Base-by-base conservation (phyloP, 2,797 vertebrate genomes). In the Acridotheres tristis region DNA sequence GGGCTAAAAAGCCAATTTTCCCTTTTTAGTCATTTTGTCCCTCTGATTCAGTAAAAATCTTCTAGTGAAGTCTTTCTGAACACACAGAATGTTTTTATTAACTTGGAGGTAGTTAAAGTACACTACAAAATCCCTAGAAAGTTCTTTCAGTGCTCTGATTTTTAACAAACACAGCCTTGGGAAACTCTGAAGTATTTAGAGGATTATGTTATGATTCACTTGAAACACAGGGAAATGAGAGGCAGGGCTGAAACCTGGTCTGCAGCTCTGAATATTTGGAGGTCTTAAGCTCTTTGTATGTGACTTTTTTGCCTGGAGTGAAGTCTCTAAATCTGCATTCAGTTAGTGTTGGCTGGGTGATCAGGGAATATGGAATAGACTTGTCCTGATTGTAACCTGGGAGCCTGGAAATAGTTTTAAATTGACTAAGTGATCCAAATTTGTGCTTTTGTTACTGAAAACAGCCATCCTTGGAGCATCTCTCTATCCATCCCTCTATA, bases 121-220 rank as follows among this genome's bases (percentile, higher is more conserved):
- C 62, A 54, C 1, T 6, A 73, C 30, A 51, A 66, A 91, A 94
- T 88, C 80, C 83, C 58, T 91, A 51, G 88, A 92, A 94, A 93
- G 75, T 88, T 93, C 65, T 76, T 81, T 15, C n/a, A 47, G 42
- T 57, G 38, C 68, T 85, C 45, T 0, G 9, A 16, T 88, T 91
- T 93, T 90, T 72, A 90, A 83, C 74, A 92, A 82, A 69, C 40
- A 51, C 34, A 74, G 73, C 81, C 79, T 74, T 90, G 65, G 90
- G 93, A 95, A 94, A 77, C 63, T 73, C 48, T 9, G 6, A 73
- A 88, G 92, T 61, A 62, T 62, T 93, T 88, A 80, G 42, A 29
- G 71, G 65, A 90, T 95, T 93, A 87, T 58, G 57, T 47, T 90
- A 27, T 42, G 68, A 72, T 87, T 94, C 62, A 38, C 84, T 82